These are phyloP conservation scores for Alca torda DNA, from an alignment of 2,797 vertebrate genomes.

Conservation along the genomic window DNA sequence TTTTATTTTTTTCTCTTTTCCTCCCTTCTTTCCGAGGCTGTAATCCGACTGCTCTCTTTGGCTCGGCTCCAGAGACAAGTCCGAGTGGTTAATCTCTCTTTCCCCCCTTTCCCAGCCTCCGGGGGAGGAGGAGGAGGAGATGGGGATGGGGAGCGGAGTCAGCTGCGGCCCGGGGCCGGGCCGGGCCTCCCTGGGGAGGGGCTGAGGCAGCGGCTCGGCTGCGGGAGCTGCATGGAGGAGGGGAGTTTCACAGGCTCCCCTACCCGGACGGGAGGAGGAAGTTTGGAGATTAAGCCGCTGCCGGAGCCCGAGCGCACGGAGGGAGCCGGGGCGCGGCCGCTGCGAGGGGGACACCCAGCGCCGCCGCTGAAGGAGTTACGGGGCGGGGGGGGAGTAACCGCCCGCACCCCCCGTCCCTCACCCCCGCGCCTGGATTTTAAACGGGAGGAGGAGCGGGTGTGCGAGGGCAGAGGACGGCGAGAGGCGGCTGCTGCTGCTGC, in stretches of 20 bases:
- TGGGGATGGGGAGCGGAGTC: background rate
- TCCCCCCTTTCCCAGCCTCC: background rate
- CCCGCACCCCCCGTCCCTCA: background rate
- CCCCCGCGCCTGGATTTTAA: background rate
- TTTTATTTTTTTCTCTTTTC: background rate
- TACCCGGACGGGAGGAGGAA: constrained; percentile 14
- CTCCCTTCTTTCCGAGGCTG: background rate
- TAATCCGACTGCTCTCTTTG: constrained; percentile 63
- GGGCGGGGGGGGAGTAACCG: background rate
- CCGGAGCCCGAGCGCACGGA: background rate
- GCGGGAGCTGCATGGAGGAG: constrained; percentile 48
- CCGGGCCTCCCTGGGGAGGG: constrained; percentile 59
- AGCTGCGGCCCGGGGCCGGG: constrained; percentile 13
- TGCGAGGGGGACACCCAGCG: background rate
- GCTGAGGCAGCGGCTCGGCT: constrained; percentile 34
- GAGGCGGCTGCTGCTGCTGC: background rate
- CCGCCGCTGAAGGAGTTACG: background rate
- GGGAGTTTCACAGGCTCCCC: constrained; percentile 16
- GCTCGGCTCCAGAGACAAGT: constrained; percentile 59
- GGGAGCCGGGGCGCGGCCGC: background rate
- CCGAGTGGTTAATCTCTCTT: constrained; percentile 34
- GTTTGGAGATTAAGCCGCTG: background rate
- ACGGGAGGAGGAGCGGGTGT: background rate
- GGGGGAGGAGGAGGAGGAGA: background rate
- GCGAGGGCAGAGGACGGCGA: background rate